A percentile compares a stretch with the other conserved stretches of the same genome.
These are phyloP conservation scores for Scrobipalpa costella DNA, from an alignment of 2,888 invertebrate species.

Conservation along the genomic window DNA sequence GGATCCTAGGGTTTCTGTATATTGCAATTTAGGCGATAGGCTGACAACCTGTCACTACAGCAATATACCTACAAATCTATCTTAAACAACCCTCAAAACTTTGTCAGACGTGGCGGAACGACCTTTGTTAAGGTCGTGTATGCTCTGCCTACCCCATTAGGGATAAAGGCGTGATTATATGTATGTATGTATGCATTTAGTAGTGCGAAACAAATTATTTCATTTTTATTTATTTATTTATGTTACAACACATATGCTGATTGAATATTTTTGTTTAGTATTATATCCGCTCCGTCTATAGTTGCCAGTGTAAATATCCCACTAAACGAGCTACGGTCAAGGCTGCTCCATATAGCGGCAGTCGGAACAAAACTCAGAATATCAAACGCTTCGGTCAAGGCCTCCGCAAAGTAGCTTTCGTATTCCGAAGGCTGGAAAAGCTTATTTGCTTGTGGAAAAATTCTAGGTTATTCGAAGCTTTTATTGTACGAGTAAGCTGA, in stretches of 20 bases:
- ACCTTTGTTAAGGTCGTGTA: too few species aligned
- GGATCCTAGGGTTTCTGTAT: too few species aligned
- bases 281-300: neutral
- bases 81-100: too few species aligned
- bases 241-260: neutral
- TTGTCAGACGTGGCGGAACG: too few species aligned
- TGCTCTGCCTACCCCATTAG: too few species aligned
- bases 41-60: too few species aligned
- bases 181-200: too few species aligned
- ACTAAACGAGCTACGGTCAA: constrained; percentile 6
- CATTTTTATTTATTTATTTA: too few species aligned
- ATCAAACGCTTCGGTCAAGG: constrained; percentile 31
- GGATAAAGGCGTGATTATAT: too few species aligned
- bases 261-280: neutral
- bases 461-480: neutral
- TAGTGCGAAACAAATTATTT: too few species aligned
- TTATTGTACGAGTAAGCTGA: neutral
- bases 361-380: constrained; percentile 8
- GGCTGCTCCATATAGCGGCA: constrained; percentile 12
- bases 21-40: too few species aligned
- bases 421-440: constrained; percentile 5
- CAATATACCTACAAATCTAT: too few species aligned
- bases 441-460: neutral
- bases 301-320: neutral
- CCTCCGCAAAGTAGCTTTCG: neutral